Base-by-base conservation (phyloP, 1,140 invertebrate genomes). In the Calosoma granatense region DNA sequence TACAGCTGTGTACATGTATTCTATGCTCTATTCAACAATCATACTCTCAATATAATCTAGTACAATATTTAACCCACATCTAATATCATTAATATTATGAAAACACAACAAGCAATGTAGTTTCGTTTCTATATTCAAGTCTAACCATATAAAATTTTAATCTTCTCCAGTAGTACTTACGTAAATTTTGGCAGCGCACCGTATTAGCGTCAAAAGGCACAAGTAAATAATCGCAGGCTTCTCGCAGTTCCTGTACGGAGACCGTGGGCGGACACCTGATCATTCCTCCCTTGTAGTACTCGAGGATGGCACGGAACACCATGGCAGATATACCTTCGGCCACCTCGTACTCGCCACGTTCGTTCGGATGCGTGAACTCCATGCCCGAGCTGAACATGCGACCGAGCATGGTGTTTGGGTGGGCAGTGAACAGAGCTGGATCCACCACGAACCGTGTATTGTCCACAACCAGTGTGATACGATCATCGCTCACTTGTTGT, bases 151-250 rank as follows among this genome's bases (percentile, higher is more conserved):
- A n/a, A n/a, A n/a, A n/a, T n/a, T n/a, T n/a, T n/a, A n/a, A n/a
- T n/a, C n/a, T n/a, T n/a, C n/a, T 47, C 15, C 58, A 59, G 56
- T 41, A 64, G 52, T 57, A 82, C 87, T 82, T 78, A 93, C 92
- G 78, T 59, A 97, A 78, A 79, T 95, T 94, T 75, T 94, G 89
- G 74, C 94, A 98, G 70, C 95, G 90, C 26, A 99, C 86, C 23
- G 96, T 98, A 53, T 83, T 85, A 1, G 94, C 90, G 77, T 97
- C 93, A 72, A 99, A 99, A 17, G 97, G 97, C 65, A 99, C 88
- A 1, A 99, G 80, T 22, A 99, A 76, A 73, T 99, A 99, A 74
- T 99, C 97, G 70, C 97, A 99, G 20, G 97, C 97, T 74, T 99
- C 97, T 53, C 95, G 76, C 30, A 99, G 73, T 74, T 99, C 97